These are phyloP conservation scores for Unio delphinus DNA, from an alignment of 2,888 invertebrate genomes.

Conservation along the genomic window DNA sequence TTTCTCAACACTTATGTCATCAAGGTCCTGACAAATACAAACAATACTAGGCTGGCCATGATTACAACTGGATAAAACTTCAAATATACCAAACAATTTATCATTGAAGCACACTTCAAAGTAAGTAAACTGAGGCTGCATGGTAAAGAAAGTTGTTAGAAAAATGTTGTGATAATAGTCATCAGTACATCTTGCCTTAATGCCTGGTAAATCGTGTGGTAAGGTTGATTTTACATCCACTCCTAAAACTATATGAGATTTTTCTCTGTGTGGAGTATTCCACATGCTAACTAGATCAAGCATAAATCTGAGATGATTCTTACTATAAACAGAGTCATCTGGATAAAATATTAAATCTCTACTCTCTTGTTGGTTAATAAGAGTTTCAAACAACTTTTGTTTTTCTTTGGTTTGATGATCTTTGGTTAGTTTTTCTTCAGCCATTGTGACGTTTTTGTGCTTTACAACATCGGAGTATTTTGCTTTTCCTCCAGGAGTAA, in stretches of 20 bases:
- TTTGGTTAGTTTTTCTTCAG: no score
- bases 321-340: conserved; percentile 3
- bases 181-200: neutral
- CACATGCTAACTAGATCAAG: conserved; percentile 26
- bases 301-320: conserved; percentile 10
- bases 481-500: no score
- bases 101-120: conserved; percentile 6
- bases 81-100: conserved; percentile 16
- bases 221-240: neutral
- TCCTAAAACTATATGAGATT: conserved; percentile 20
- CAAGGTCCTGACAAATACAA: no score
- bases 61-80: conserved; percentile 12
- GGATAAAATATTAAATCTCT: conserved; percentile 15
- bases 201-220: neutral
- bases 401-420: conserved; percentile 1
- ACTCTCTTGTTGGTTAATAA: conserved; percentile 7
- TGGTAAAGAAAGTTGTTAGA: conserved; percentile 8
- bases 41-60: conserved; percentile 13
- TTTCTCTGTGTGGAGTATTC: conserved; percentile 20
- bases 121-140: conserved; percentile 17
- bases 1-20: neutral
- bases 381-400: neutral
- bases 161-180: conserved; percentile 10
- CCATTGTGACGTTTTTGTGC: neutral
- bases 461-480: neutral